These are phyloP conservation scores for Drosophila percnosoma DNA, from an alignment of 2,888 invertebrate species.

Conservation along the genomic window DNA sequence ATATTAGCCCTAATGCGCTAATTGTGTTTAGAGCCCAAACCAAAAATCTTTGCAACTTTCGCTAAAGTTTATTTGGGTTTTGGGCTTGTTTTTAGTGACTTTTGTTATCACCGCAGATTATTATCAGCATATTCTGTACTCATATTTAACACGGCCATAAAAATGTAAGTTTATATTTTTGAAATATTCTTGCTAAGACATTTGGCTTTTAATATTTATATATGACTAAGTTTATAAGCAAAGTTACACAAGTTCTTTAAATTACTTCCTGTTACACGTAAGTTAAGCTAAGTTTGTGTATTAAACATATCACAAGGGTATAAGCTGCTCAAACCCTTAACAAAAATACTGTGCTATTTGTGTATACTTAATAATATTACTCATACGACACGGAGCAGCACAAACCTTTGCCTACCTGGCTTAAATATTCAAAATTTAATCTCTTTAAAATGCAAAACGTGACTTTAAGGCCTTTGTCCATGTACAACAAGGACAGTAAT, in stretches of 20 bases:
- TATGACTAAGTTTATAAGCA: neutral
- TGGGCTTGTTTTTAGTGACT: neutral
- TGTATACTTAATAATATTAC: neutral
- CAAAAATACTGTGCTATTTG: neutral
- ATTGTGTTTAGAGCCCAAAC: conserved; percentile 4
- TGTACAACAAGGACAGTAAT: neutral
- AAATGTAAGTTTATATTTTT: neutral
- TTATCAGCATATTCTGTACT: neutral
- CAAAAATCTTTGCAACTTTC: conserved; percentile 1
- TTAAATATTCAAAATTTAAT: neutral
- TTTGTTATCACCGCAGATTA: conserved; percentile 1
- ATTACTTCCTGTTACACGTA: neutral
- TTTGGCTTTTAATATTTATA: neutral
- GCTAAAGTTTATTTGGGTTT: neutral
- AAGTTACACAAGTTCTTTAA: neutral
- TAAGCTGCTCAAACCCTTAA: neutral
- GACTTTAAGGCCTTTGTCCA: neutral
- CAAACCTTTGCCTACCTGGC: neutral
- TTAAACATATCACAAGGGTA: neutral
- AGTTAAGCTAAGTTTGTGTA: neutral
- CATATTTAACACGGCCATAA: neutral
- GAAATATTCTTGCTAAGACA: neutral
- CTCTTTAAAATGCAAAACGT: neutral
- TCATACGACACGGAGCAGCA: neutral
- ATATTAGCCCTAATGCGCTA: conserved; percentile 12